Evolutionary conservation across 2,113 vertebrate genomes (phyloP).

Genomic region (Sinocyclocheilus anshuiensis): DNA sequence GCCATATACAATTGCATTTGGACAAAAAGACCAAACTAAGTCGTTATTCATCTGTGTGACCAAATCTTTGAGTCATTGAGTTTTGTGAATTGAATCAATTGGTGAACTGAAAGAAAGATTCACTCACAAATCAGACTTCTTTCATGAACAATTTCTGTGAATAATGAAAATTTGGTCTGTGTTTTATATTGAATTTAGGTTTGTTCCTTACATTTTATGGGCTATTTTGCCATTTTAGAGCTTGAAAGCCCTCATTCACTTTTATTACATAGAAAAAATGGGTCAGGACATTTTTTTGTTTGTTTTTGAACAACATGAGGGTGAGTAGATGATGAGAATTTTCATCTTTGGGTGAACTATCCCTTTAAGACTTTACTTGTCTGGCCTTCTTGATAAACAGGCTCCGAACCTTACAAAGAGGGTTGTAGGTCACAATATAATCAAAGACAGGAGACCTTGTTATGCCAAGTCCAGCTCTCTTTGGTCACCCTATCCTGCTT

Average conservation of each 20-base stretch:
- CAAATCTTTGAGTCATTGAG: neutral
- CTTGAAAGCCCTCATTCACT: neutral
- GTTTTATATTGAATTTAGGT: neutral
- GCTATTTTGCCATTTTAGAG: neutral
- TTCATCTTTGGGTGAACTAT: neutral
- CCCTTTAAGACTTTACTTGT: neutral
- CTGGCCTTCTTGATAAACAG: neutral
- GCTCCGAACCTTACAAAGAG: neutral
- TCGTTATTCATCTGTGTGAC: neutral
- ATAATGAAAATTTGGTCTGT: no score
- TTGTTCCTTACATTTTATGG: neutral
- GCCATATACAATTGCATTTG: neutral
- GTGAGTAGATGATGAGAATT: no score
- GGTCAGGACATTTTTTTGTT: no score
- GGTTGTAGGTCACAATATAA: conserved; percentile 7
- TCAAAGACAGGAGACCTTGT: conserved; percentile 4
- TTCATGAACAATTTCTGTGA: no score
- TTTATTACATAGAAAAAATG: neutral
- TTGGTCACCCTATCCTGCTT: conserved; percentile 23
- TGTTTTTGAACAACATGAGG: no score
- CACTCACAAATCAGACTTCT: neutral
- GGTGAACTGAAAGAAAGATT: neutral
- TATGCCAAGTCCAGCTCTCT: neutral
- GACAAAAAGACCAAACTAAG: neutral
- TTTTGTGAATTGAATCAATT: neutral